Conservation (phyloP, 1,140 invertebrate genomes). For the Uloborus diversus region DNA sequence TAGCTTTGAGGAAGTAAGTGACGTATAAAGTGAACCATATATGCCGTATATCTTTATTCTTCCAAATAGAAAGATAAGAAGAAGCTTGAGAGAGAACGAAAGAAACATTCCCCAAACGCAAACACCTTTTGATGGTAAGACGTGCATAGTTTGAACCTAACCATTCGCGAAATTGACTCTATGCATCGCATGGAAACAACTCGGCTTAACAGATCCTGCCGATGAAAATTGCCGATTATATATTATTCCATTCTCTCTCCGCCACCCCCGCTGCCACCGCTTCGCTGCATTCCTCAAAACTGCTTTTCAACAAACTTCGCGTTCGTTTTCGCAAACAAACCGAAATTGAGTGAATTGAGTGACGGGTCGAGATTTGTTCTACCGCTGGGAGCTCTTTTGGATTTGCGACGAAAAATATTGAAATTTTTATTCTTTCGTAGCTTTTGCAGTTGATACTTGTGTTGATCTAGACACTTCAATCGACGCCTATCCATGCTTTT, state of each 20-base stretch:
- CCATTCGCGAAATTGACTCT: constrained; percentile 45
- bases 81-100: background rate
- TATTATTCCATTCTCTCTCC: constrained; percentile 2
- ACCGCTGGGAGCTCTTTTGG: no score
- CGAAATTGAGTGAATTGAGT: constrained; percentile 22
- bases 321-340: constrained; percentile 30
- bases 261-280: background rate
- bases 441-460: no score
- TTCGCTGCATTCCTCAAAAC: background rate
- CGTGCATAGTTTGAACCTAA: constrained; percentile 24
- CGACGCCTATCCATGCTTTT: no score
- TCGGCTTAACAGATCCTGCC: constrained; percentile 13
- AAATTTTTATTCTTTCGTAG: no score
- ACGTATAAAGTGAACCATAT: no score
- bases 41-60: no score
- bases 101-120: constrained; percentile 1
- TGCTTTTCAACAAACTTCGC: background rate
- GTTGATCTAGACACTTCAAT: no score
- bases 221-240: constrained; percentile 46
- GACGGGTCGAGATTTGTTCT: background rate
- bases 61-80: background rate
- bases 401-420: no score
- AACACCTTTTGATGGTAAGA: background rate
- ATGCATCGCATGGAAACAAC: constrained; percentile 20
- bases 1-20: no score